A percentile compares a stretch with the other conserved stretches of the same genome.
Evolutionary conservation across 2,888 invertebrate genomes (phyloP).

Genomic region (Plebejus argus): DNA sequence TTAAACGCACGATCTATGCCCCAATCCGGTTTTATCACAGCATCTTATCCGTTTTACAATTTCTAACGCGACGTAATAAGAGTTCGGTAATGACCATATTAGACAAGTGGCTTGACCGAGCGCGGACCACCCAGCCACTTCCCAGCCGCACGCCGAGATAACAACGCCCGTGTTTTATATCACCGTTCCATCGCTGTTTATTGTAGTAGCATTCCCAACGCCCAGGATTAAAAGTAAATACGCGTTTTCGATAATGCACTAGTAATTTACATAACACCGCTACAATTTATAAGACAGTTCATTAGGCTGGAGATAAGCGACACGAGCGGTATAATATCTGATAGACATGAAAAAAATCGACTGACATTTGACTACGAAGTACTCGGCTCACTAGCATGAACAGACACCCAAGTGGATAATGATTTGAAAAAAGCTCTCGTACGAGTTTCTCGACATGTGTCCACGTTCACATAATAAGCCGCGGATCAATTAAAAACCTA

Average conservation of each 20-base stretch:
- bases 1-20: neutral
- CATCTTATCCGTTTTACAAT: conserved; percentile 34
- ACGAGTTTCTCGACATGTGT: neutral
- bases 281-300: conserved; percentile 8
- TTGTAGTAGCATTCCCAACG: conserved; percentile 63
- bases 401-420: neutral
- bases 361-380: neutral
- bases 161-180: conserved; percentile 58
- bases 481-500: neutral
- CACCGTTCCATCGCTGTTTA: conserved; percentile 67
- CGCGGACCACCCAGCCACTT: conserved; percentile 59
- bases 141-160: conserved; percentile 59
- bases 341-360: too few relatives aligned
- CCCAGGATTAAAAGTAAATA: conserved; percentile 34
- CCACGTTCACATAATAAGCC: conserved; percentile 17
- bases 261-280: neutral
- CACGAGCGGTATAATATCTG: neutral
- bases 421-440: neutral
- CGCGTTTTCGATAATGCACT: neutral
- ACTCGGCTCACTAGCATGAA: neutral
- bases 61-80: conserved; percentile 44
- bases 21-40: conserved; percentile 25
- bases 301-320: neutral
- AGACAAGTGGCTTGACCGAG: conserved; percentile 55
- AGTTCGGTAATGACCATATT: conserved; percentile 54